Conservation (phyloP, 2,113 vertebrate species). For the Atherinomorus stipes region DNA sequence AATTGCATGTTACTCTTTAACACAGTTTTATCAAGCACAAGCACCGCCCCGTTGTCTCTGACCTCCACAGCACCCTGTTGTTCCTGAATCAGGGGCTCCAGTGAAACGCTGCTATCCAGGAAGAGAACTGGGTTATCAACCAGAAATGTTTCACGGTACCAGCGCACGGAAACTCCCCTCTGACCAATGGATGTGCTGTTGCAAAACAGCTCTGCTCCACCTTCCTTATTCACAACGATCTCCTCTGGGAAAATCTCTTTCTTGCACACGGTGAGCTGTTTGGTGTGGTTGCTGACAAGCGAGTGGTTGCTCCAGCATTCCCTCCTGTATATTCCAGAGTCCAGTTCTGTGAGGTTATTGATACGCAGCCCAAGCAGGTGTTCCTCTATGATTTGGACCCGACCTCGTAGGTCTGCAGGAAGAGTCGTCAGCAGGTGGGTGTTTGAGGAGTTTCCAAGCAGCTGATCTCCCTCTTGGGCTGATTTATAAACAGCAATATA, state of each 20-base stretch:
- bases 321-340: constrained; percentile 74
- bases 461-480: constrained; percentile 55
- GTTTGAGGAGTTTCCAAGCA: constrained; percentile 77
- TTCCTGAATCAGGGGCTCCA: constrained; percentile 55
- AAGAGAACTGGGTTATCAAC: constrained; percentile 53
- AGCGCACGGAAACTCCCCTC: constrained; percentile 59
- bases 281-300: constrained; percentile 14
- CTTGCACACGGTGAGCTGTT: constrained; percentile 71
- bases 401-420: constrained; percentile 55
- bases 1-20: constrained; percentile 57
- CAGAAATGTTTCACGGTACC: constrained; percentile 70
- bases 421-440: neutral
- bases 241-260: constrained; percentile 49
- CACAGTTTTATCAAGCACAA: constrained; percentile 50
- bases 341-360: constrained; percentile 54
- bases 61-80: constrained; percentile 52
- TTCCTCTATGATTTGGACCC: constrained; percentile 35
- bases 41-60: constrained; percentile 43
- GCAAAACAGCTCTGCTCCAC: constrained; percentile 62
- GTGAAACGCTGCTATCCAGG: constrained; percentile 71
- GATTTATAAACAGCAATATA: constrained; percentile 74
- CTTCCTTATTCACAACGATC: constrained; percentile 38
- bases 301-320: constrained; percentile 76
- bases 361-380: constrained; percentile 71
- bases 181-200: constrained; percentile 12